Percentiles rank a stretch among this genome's conserved stretches.
phyloP scores from a whole-genome alignment of 2,888 invertebrate species.

The Lasioglossum oenotherae region DNA sequence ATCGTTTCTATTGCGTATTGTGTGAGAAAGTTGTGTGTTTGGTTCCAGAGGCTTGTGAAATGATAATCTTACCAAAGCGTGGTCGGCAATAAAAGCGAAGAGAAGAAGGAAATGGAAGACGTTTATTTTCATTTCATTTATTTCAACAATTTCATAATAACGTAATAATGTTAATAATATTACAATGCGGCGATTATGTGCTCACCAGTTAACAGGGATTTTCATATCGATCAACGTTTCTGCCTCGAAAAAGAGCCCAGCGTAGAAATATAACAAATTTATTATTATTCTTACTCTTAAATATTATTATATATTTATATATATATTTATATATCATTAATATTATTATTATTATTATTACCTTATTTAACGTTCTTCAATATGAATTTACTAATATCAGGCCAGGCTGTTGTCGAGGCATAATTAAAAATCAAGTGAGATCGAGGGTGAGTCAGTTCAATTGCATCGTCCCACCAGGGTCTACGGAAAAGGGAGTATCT shows the following conservation, averaged over 20 bases:
- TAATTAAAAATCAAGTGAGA: constrained; percentile 80
- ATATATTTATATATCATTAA: constrained; percentile 68
- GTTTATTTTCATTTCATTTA: constrained; percentile 83
- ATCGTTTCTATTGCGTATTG: neutral
- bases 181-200: constrained; percentile 84
- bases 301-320: constrained; percentile 76
- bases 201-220: constrained; percentile 84
- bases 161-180: constrained; percentile 84
- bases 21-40: neutral
- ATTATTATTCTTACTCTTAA: constrained; percentile 61
- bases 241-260: constrained; percentile 84
- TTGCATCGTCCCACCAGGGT: constrained; percentile 78
- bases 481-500: constrained; percentile 74
- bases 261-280: constrained; percentile 84
- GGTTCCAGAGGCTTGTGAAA: neutral
- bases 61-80: neutral
- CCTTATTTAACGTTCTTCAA: constrained; percentile 75
- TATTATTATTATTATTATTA: constrained; percentile 74
- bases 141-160: constrained; percentile 85
- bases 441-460: constrained; percentile 79
- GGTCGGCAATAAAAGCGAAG: constrained; percentile 49
- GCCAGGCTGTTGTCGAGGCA: constrained; percentile 82
- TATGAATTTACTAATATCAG: constrained; percentile 82
- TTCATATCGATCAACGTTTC: constrained; percentile 83
- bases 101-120: constrained; percentile 74